These are phyloP conservation scores for Scaptomyza pallida DNA, from an alignment of 1,140 invertebrate species.

Conservation along the genomic window DNA sequence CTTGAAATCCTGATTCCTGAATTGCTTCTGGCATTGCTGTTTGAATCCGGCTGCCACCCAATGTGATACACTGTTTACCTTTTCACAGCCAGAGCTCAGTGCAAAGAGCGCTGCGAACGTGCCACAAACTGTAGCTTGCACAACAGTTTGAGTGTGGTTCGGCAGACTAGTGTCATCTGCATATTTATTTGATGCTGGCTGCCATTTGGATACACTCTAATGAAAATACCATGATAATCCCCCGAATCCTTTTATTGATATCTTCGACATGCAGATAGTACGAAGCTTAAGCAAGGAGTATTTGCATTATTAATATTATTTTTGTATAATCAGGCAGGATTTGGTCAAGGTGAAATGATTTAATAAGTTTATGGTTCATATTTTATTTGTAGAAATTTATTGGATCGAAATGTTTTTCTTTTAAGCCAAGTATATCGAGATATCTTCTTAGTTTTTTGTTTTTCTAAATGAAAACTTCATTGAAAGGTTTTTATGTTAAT, in stretches of 20 bases:
- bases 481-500: too few relatives aligned
- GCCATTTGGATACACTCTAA: slow-evolving; percentile 43
- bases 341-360: not conserved
- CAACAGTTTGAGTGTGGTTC: not conserved
- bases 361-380: not conserved
- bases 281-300: slow-evolving; percentile 1
- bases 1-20: slow-evolving; percentile 10
- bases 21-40: slow-evolving; percentile 2
- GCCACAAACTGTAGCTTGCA: slow-evolving; percentile 23
- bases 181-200: slow-evolving; percentile 20
- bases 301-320: too few relatives aligned
- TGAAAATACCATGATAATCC: slow-evolving; percentile 39
- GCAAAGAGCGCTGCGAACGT: slow-evolving; percentile 40
- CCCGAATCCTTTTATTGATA: slow-evolving; percentile 27
- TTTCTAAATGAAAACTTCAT: too few relatives aligned
- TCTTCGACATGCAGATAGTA: not conserved
- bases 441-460: too few relatives aligned
- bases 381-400: too few relatives aligned
- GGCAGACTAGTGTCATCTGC: not conserved
- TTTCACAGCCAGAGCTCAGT: slow-evolving; percentile 16
- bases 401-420: too few relatives aligned
- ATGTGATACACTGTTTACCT: slow-evolving; percentile 39
- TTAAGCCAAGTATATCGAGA: too few relatives aligned
- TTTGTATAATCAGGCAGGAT: slow-evolving; percentile 1
- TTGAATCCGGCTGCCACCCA: slow-evolving; percentile 1